Percentiles rank a stretch among this genome's conserved stretches.
phyloP scores from a whole-genome alignment of 1,140 invertebrate species.

The Palaemon carinicauda region DNA sequence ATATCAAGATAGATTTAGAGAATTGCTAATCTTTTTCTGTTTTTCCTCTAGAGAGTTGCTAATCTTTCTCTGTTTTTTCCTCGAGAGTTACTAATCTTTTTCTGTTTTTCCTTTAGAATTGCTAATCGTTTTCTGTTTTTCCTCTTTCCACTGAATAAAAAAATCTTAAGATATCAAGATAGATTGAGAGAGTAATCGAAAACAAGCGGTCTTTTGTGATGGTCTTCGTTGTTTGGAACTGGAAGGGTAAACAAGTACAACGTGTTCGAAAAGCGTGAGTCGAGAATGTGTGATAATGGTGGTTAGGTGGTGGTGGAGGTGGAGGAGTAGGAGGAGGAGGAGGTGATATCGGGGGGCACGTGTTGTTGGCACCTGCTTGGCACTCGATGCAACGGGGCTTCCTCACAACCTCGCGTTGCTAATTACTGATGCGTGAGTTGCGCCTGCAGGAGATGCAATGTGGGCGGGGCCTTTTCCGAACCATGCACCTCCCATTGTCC shows the following conservation, averaged over 20 bases:
- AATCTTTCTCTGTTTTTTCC: slow-evolving; percentile 54
- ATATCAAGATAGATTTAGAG: too few species aligned
- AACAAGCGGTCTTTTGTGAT: too few species aligned
- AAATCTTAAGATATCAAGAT: not conserved
- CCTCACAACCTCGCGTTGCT: slow-evolving; percentile 44
- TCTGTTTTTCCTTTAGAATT: slow-evolving; percentile 68
- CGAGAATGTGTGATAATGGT: not conserved
- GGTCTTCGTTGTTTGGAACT: too few species aligned
- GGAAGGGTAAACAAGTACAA: not conserved
- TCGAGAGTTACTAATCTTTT: too few species aligned
- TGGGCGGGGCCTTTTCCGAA: slow-evolving; percentile 44
- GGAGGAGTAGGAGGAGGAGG: not conserved
- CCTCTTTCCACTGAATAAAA: not conserved
- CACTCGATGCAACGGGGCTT: slow-evolving; percentile 36
- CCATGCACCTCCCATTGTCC: slow-evolving; percentile 42
- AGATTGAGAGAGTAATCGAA: too few species aligned
- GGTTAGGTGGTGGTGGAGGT: not conserved
- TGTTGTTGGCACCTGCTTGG: slow-evolving; percentile 31
- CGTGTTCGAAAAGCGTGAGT: not conserved
- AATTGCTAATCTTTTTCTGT: too few species aligned
- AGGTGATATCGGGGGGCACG: slow-evolving; percentile 17
- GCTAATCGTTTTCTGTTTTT: slow-evolving; percentile 56
- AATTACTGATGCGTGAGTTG: slow-evolving; percentile 57
- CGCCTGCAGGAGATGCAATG: slow-evolving; percentile 56
- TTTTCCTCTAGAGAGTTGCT: too few species aligned